Conservation (phyloP, 2,113 vertebrate species). For the Callipepla californica region DNA sequence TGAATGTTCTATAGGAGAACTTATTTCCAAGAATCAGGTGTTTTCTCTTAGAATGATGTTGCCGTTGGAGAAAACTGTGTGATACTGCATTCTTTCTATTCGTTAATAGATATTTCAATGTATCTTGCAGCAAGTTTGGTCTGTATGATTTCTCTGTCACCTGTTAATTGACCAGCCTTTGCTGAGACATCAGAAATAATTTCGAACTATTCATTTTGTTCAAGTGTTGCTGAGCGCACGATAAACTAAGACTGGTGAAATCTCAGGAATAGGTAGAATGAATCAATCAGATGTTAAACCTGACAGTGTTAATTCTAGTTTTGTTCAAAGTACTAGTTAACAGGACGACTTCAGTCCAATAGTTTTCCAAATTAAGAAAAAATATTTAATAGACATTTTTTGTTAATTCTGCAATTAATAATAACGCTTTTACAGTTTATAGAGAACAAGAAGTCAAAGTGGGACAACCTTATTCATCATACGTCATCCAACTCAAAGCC, state of each 20-base stretch:
- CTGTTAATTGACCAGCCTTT: constrained; percentile 26
- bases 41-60: not conserved
- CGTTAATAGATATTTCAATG: not conserved
- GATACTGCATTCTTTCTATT: not conserved
- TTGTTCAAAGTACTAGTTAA: not conserved
- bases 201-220: not conserved
- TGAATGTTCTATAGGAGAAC: not conserved
- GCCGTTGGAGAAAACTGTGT: not conserved
- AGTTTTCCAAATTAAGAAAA: not conserved
- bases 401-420: not conserved
- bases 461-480: not conserved
- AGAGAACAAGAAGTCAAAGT: not conserved
- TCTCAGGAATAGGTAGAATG: constrained; percentile 16
- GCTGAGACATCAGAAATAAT: constrained; percentile 30
- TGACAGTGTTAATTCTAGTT: constrained; percentile 3
- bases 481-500: not conserved
- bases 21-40: not conserved
- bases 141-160: not conserved
- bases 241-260: not conserved
- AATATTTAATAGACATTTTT: not conserved
- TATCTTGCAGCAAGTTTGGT: not conserved
- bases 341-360: not conserved
- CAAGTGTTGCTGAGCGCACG: constrained; percentile 1
- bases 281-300: constrained; percentile 35
- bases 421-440: not conserved